Evolutionary conservation across 1,140 invertebrate genomes (phyloP), one percentile per base, ranked within the genome.

Genomic region (Trichoplusia ni): DNA sequence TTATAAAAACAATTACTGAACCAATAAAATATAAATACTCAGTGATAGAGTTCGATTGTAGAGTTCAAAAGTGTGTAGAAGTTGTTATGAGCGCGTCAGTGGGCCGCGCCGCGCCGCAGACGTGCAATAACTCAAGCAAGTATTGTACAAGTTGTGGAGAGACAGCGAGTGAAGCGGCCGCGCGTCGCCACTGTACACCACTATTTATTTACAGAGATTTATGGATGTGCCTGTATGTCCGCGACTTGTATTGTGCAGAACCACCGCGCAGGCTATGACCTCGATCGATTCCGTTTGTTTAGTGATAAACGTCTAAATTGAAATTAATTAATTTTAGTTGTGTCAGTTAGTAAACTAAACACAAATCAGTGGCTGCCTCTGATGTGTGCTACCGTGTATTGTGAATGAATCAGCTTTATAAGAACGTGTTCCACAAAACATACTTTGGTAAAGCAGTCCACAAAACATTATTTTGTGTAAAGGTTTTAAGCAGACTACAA

Each of bases 41-140:
- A n/a, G n/a, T n/a, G n/a, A n/a, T n/a, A n/a, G n/a, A n/a, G n/a
- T n/a, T n/a, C n/a, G n/a, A n/a, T n/a, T n/a, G n/a, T n/a, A n/a
- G n/a, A 18, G 4, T 14, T 27, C n/a, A 46, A 11, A 25, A 25
- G 14, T 40, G 8, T 16, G 9, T 9, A 40, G 14, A 19, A 14
- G 13, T 16, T n/a, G 49, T 18, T 42, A 9, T 11, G 23, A 27
- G 14, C 14, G 23, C 11, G 25, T 58, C 38, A 44, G 37, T 58
- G 42, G 16, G 14, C 25, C 18, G 13, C n/a, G n/a, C n/a, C n/a
- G n/a, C 21, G 9, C n/a, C 9, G 29, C 29, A 8, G 25, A 29
- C 44, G 14, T 21, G 54, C 54, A 58, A 58, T 58, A 58, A 58
- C 54, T 58, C 54, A 58, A 38, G 44, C 38, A 40, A 42, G 54